Conservation (phyloP, 2,113 vertebrate species). For the Echinops telfairi region DNA sequence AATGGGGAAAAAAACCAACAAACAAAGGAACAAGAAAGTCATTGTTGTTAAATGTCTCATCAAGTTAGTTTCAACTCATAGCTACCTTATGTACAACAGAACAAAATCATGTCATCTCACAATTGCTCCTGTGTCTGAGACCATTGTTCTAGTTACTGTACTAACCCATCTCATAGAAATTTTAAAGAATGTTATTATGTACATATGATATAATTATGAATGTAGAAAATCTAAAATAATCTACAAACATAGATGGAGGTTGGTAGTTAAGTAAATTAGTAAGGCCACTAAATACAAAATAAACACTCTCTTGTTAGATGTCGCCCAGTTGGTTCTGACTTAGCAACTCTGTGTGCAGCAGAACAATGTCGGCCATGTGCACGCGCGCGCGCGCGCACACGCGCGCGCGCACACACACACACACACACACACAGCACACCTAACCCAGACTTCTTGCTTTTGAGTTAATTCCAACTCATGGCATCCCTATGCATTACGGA, state of each 20-base stretch:
- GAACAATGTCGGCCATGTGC: too few species aligned
- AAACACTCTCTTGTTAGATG: not conserved
- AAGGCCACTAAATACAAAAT: not conserved
- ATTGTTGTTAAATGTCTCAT: not conserved
- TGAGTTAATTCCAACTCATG: not conserved
- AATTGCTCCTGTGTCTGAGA: too few species aligned
- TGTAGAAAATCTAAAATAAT: slow-evolving; percentile 14
- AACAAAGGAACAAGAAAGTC: not conserved
- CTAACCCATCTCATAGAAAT: too few species aligned
- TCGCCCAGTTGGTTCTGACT: too few species aligned
- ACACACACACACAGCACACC: not conserved
- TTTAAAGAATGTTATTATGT: too few species aligned
- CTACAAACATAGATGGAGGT: not conserved
- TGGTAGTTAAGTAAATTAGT: not conserved
- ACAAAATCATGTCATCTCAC: too few species aligned
- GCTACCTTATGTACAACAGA: too few species aligned
- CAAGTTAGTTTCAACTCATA: too few species aligned
- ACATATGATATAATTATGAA: not conserved
- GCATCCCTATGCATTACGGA: not conserved
- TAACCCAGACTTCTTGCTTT: not conserved
- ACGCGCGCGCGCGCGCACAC: too few species aligned
- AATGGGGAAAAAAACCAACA: not conserved
- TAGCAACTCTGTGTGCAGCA: too few species aligned
- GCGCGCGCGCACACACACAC: too few species aligned
- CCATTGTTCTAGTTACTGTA: too few species aligned